Base-by-base conservation (phyloP, 2,113 vertebrate species). In the Aptenodytes forsteri region DNA sequence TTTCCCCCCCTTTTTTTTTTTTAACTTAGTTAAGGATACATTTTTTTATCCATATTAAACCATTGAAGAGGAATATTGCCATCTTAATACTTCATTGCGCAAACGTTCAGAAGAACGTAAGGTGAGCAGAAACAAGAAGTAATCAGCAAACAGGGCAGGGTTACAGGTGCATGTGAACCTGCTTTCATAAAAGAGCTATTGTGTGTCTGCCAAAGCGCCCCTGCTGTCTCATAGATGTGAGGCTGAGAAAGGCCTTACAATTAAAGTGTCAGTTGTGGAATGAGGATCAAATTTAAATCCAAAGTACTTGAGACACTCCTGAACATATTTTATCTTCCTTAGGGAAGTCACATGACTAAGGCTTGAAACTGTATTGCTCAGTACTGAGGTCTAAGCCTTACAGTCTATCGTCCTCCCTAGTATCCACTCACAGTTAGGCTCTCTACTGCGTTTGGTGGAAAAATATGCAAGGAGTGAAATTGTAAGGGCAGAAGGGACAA, bases 201-300 rank as follows among this genome's bases (percentile, higher is more conserved):
- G 90, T 96, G 81, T 78, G 52, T 42, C 58, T 97, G 93, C 97
- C 97, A 98, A 23, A 91, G 91, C 78, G 77, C 44, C 83, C 72
- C 90, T 95, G 52, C 86, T 89, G 44, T 69, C 71, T 90, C 77
- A 27, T 49, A 70, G 89, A 91, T 62, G 46, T 40, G 75, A 94
- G n/a, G 46, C 92, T 83, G 87, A 88, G 67, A 92, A 93, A 49
- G 71, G 64, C 85, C 54, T 89, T 84, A 62, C 69, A 67, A 42
- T 90, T 89, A 46, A 90, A 89, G 65, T 90, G 95, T 91, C 89
- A 86, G 49, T 67, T 88, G 75, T 93, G 81, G 95, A 96, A 94
- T 90, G 92, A 96, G 92, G 87, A 87, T 96, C 88, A 93, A 89
- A 96, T 96, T 93, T 89, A 96, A 95, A 83, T 85, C 62, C 81